Evolutionary conservation across 2,797 vertebrate species (phyloP), one percentile per base, ranked within the genome.

Genomic region (Parambassis ranga): DNA sequence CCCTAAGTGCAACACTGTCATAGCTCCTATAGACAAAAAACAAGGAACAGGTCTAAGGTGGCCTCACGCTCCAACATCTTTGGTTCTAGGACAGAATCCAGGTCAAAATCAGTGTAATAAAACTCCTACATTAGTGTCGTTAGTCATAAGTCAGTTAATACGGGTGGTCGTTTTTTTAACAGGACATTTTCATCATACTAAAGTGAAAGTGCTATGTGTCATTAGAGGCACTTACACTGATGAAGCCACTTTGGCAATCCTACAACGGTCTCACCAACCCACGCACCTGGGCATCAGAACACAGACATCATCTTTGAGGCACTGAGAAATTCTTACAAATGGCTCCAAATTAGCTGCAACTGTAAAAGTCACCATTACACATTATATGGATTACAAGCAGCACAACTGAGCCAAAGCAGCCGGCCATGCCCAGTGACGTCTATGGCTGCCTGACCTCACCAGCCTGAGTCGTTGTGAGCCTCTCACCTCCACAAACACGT

Each of bases 361-460:
- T 71, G 47, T 77, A 71, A 86, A 88, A 84, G 50, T 72, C 62
- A 65, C 60, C 59, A 74, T 79, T 79, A 57, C 65, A 75, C 22
- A 22, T 46, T 32, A 55, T 64, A 65, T 44, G 65, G 71, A 76
- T 71, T 74, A 78, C 50, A 78, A 47, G 51, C 39, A 15, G 7
- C 26, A 63, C 57, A 57, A 42, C 20, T 3, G 1, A 30, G 75
- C 79, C 80, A 80, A 74, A 76, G 37, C 31, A 10, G 15, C 8
- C 49, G n/a, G 52, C 63, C 49, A 46, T 74, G 57, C 69, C 73
- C 52, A 31, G 65, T 77, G 77, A 80, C 59, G 44, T 82, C 66
- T 61, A 61, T 6, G 9, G 19, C 23, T 49, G 67, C 59, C 50
- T 71, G 72, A 79, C 51, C 37, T 79, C 75, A 71, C 52, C 65